Conservation (phyloP, 2,113 vertebrate species). For the Pardalotus punctatus region DNA sequence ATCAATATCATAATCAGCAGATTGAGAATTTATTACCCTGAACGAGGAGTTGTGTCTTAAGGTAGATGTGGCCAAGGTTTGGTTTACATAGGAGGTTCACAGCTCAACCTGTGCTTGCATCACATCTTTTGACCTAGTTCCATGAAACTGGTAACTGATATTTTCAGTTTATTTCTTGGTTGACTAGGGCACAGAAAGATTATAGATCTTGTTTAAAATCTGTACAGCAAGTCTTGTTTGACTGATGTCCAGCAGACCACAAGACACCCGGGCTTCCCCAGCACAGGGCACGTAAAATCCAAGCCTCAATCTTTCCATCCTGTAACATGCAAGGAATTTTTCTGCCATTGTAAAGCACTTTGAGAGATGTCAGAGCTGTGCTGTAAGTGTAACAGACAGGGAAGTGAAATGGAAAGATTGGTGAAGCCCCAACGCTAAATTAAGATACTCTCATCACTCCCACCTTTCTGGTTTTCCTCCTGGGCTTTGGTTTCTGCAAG, state of each 20-base stretch:
- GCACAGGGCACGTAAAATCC: accelerated
- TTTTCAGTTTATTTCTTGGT: neutral
- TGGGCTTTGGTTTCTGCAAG: neutral
- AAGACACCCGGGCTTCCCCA: neutral
- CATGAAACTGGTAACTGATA: neutral
- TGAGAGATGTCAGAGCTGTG: neutral
- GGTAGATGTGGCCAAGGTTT: neutral
- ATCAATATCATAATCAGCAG: neutral
- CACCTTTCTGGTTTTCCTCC: neutral
- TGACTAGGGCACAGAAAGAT: neutral
- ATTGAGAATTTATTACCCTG: neutral
- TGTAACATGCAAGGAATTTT: neutral
- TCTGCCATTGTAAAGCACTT: neutral
- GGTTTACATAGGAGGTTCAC: neutral
- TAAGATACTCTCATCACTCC: neutral
- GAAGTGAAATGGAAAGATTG: neutral
- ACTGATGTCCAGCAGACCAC: neutral
- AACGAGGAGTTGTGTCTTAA: neutral
- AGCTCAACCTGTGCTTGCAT: neutral
- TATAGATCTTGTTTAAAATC: neutral
- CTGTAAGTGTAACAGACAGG: neutral
- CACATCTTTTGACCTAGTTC: neutral
- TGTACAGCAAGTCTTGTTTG: neutral
- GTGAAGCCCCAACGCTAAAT: neutral
- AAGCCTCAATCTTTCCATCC: neutral